Conservation (phyloP, 2,113 vertebrate genomes). For the Cervus canadensis region DNA sequence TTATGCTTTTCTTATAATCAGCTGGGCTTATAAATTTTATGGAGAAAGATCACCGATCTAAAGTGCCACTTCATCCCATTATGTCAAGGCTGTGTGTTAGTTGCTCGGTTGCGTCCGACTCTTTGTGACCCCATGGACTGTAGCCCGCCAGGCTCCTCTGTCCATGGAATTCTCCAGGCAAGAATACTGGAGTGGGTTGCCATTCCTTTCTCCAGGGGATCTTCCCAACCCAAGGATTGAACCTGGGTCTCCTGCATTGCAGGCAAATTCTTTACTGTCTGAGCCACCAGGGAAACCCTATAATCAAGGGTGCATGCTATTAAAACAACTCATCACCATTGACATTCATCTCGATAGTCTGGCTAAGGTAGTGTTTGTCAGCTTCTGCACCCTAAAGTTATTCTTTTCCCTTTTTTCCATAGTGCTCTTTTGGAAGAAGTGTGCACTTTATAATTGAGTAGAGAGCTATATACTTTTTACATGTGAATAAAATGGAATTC, state of each 20-base stretch:
- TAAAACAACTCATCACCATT: not conserved
- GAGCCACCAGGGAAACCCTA: not conserved
- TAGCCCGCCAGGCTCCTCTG: not conserved
- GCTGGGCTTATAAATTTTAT: not conserved
- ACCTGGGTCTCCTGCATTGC: not conserved
- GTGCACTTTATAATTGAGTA: not conserved
- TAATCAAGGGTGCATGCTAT: not conserved
- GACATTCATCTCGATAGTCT: not conserved
- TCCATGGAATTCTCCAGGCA: not conserved
- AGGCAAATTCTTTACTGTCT: not conserved
- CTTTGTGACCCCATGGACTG: not conserved
- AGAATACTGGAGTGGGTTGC: not conserved
- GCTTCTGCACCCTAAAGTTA: not conserved
- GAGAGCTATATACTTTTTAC: not conserved
- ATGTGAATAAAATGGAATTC: not conserved
- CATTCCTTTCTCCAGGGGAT: not conserved
- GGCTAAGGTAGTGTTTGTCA: not conserved
- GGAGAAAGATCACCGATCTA: not conserved
- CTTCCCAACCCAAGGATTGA: not conserved
- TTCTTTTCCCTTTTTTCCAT: not conserved
- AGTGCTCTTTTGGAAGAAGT: not conserved
- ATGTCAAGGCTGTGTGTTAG: not conserved
- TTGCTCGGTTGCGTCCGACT: rapidly evolving
- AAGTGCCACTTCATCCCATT: not conserved
- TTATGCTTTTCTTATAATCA: not conserved